Conservation (phyloP, 2,888 invertebrate species). For the Noctua janthina region DNA sequence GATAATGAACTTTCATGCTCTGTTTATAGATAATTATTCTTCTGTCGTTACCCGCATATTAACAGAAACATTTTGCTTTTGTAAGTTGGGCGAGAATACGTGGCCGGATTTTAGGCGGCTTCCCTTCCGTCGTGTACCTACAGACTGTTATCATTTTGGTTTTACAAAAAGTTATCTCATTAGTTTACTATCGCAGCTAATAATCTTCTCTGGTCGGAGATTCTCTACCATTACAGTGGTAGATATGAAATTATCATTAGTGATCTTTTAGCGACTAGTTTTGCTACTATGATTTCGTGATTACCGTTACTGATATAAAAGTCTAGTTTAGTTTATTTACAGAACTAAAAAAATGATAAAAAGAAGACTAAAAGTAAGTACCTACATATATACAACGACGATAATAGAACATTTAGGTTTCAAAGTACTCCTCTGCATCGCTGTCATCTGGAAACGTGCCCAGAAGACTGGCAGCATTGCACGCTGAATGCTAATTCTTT, state of each 20-base stretch:
- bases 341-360: too few relatives aligned
- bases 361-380: too few relatives aligned
- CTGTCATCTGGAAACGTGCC: too few relatives aligned
- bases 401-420: too few relatives aligned
- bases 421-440: too few relatives aligned
- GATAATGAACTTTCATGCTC: constrained; percentile 34
- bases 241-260: background rate
- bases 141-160: background rate
- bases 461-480: too few relatives aligned
- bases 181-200: background rate
- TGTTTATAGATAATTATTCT: constrained; percentile 36
- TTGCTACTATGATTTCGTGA: background rate
- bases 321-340: too few relatives aligned
- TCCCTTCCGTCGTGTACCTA: background rate
- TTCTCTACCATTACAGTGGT: background rate
- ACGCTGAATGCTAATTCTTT: too few relatives aligned
- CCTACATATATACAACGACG: too few relatives aligned
- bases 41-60: constrained; percentile 17
- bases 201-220: background rate
- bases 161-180: background rate
- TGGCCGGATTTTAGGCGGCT: constrained; percentile 10
- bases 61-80: constrained; percentile 16
- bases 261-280: background rate
- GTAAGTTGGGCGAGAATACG: constrained; percentile 16
- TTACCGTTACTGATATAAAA: background rate